A percentile compares a stretch with the other conserved stretches of the same genome.
These are phyloP conservation scores for Tribolium castaneum DNA, from an alignment of 1,140 invertebrate species.

Conservation along the genomic window DNA sequence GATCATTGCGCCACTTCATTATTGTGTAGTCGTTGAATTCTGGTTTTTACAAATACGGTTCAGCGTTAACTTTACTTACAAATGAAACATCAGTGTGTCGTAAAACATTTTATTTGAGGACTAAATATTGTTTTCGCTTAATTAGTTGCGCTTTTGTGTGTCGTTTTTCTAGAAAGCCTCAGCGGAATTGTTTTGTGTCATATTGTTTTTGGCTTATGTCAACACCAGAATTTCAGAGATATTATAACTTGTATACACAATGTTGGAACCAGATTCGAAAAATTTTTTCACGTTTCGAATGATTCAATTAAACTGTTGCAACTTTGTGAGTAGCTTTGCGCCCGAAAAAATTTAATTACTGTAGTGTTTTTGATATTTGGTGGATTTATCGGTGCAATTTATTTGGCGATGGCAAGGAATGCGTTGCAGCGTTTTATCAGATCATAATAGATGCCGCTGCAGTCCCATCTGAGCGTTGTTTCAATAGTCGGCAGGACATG, in stretches of 20 bases:
- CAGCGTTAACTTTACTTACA: neutral
- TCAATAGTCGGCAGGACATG: conserved; percentile 58
- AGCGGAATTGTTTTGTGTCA: conserved; percentile 16
- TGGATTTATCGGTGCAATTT: neutral
- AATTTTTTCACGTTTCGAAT: neutral
- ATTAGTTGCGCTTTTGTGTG: conserved; percentile 17
- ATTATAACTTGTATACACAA: neutral
- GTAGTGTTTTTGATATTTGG: neutral
- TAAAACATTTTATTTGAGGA: conserved; percentile 13
- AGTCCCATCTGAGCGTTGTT: conserved; percentile 53
- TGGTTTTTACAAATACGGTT: neutral
- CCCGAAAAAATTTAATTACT: neutral
- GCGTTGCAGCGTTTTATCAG: neutral
- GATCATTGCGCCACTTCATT: neutral
- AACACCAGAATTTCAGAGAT: neutral
- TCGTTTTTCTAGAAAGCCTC: conserved; percentile 7
- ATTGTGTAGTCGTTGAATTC: neutral
- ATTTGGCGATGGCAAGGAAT: neutral
- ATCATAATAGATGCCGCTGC: conserved; percentile 51
- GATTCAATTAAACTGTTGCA: neutral
- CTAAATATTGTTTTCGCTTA: conserved; percentile 21
- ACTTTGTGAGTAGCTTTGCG: neutral
- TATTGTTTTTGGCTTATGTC: neutral
- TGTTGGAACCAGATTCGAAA: neutral
- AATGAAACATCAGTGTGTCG: neutral